phyloP scores from a whole-genome alignment of 35 echinoderm and acorn worm genomes.

The Chiridota heheva region DNA sequence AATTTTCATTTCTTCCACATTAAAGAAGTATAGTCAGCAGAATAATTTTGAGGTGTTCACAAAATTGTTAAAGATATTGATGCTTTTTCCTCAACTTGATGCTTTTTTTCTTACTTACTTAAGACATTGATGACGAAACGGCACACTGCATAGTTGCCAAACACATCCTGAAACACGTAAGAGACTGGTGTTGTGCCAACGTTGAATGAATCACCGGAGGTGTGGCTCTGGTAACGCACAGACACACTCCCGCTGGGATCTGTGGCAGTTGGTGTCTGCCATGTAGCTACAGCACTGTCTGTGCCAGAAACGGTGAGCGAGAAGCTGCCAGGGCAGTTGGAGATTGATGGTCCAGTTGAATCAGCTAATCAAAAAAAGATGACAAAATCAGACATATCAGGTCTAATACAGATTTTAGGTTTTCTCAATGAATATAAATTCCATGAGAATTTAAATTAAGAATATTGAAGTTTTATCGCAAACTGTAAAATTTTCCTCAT shows the following conservation, averaged over 20 bases:
- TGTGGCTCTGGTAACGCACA: not conserved
- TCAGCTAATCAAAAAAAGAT: constrained; percentile 27
- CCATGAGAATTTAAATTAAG: no score
- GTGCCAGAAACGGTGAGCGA: constrained; percentile 14
- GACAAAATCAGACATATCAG: not conserved
- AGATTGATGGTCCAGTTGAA: constrained; percentile 43
- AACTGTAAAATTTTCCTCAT: no score
- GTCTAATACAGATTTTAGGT: no score
- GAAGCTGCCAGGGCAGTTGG: constrained; percentile 53
- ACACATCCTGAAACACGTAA: constrained; percentile 41
- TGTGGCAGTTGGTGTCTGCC: constrained; percentile 61
- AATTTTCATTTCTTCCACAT: no score
- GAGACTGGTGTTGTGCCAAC: constrained; percentile 46
- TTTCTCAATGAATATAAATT: no score
- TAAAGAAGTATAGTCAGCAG: no score
- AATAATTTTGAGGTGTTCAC: no score
- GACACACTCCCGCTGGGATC: constrained; percentile 45
- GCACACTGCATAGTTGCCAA: constrained; percentile 40
- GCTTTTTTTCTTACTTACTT: constrained; percentile 33
- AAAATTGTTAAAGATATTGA: no score
- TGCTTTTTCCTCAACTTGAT: no score
- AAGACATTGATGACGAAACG: constrained; percentile 46
- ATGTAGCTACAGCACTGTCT: constrained; percentile 10
- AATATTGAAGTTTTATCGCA: no score
- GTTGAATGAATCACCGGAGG: constrained; percentile 4